Base-by-base conservation (phyloP, 2,888 invertebrate species). In the Zootermopsis nevadensis region DNA sequence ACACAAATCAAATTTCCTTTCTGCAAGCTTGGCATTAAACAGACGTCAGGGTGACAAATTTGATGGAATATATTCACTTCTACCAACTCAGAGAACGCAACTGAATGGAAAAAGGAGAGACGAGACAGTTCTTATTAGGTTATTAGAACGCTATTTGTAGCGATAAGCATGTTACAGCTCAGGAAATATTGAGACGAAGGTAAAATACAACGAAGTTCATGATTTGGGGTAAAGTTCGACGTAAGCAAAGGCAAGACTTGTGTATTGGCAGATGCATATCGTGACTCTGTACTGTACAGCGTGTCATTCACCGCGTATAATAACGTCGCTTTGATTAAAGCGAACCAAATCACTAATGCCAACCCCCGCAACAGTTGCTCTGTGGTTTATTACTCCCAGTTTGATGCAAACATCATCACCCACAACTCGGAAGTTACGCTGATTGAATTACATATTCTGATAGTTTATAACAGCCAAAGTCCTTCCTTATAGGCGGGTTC, bases 1-100 rank as follows among this genome's bases (percentile, higher is more conserved):
- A 77, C n/a, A 77, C 77, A 77, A 77, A 77, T 77, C 55, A 48
- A 77, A 77, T 77, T 77, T 55, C 53, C 53, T 77, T 77, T 55
- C 77, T 77, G 77, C 77, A 77, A 77, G 77, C 77, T 53, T 53
- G 48, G 77, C 77, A 77, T 42, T 53, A 42, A 42, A 27, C 53
- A 33, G 42, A 77, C 55, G 77, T 77, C 77, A 77, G 55, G 77
- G 33, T 77, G 77, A 77, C 77, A 77, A 31, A 77, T 53, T 55
- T 33, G 33, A 33, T 69, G 69, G 69, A 33, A 69, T 69, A 69
- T 33, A 69, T 69, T 69, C 27, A 69, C 33, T 69, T 69, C 33
- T 19, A 19, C 69, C 33, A 69, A 33, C 69, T 69, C 30, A 69
- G 31, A 69, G 31, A 19, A 69, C 22, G 69, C 22, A 69, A 33